Evolutionary conservation across 2,797 vertebrate species (phyloP).

Genomic region (Mycteria americana): DNA sequence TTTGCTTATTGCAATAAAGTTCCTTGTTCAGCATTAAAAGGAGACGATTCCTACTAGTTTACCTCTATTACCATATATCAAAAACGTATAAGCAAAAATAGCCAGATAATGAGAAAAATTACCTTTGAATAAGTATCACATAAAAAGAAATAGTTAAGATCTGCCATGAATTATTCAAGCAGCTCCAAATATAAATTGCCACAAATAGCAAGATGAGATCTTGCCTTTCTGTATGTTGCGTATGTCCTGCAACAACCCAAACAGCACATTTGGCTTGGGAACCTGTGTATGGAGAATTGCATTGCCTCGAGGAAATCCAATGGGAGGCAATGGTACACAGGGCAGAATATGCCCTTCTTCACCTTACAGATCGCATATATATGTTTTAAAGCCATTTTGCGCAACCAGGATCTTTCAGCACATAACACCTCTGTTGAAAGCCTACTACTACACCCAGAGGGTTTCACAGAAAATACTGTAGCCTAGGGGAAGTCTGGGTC

Average conservation of each 20-base stretch:
- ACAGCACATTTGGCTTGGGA: neutral
- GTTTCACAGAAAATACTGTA: neutral
- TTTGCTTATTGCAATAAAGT: neutral
- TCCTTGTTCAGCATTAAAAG: neutral
- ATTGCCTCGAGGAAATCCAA: neutral
- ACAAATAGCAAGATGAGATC: neutral
- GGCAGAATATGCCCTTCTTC: neutral
- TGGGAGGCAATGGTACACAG: neutral
- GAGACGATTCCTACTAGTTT: neutral
- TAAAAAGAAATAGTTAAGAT: conserved; percentile 20
- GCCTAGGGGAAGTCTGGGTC: neutral
- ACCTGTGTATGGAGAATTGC: neutral
- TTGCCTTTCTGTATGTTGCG: neutral
- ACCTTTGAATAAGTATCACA: neutral
- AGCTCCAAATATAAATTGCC: conserved; percentile 20
- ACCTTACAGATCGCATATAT: neutral
- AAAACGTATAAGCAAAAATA: neutral
- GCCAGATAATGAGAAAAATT: conserved; percentile 20
- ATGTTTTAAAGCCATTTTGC: neutral
- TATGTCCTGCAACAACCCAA: neutral
- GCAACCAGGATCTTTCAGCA: neutral
- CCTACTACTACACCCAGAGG: neutral
- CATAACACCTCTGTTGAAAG: neutral
- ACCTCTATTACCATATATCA: neutral
- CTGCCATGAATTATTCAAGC: conserved; percentile 39